These are phyloP conservation scores for Paedocypris sp. DNA, from an alignment of 2,113 vertebrate species.

Conservation along the genomic window DNA sequence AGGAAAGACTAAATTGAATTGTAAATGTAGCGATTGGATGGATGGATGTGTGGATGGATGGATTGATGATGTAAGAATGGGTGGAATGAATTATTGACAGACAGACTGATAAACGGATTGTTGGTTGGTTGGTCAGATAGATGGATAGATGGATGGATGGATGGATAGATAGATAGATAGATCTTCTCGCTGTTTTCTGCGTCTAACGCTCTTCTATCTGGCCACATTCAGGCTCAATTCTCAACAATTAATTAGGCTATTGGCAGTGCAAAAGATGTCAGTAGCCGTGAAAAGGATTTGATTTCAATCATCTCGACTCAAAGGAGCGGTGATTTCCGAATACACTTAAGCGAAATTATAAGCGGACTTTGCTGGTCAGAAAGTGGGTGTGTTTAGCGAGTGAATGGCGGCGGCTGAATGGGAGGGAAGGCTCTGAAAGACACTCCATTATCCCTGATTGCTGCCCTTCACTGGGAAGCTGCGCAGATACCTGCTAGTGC, in stretches of 20 bases:
- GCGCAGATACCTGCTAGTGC: constrained; percentile 92
- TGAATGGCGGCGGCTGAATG: constrained; percentile 86
- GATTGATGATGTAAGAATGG: no score
- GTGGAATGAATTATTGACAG: no score
- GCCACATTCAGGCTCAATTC: constrained; percentile 89
- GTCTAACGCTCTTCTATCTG: constrained; percentile 87
- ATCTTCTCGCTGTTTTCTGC: no score
- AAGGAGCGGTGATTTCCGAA: constrained; percentile 89
- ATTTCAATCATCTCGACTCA: constrained; percentile 88
- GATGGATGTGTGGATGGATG: no score
- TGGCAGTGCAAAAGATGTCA: constrained; percentile 77
- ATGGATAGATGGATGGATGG: no score
- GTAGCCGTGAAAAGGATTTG: constrained; percentile 86
- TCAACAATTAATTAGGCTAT: constrained; percentile 85
- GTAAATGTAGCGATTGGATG: no score
- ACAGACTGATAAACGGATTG: no score
- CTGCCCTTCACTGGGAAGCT: constrained; percentile 81
- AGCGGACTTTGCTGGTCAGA: constrained; percentile 82
- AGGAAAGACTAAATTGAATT: no score
- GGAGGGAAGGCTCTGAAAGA: constrained; percentile 88
- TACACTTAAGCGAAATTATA: constrained; percentile 92
- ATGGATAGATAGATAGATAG: no score
- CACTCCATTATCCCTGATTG: constrained; percentile 95
- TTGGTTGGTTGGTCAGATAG: no score
- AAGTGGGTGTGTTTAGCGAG: constrained; percentile 87